Evolutionary conservation across 2,797 vertebrate species (phyloP).

Genomic region (Pseudomugil tenellus): DNA sequence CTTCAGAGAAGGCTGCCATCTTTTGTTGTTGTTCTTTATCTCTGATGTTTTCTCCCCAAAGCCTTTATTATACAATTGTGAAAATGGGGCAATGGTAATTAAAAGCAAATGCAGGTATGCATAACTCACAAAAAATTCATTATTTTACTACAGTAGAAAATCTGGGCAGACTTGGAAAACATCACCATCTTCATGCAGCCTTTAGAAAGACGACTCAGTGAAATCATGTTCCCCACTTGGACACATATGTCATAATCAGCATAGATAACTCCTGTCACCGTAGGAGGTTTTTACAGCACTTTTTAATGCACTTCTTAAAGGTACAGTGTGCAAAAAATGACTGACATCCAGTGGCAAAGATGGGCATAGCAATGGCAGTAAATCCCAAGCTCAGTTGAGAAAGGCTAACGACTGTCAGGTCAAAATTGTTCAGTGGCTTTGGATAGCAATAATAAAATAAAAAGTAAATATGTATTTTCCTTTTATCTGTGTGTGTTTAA

Average conservation of each 20-base stretch:
- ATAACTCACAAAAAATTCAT: background rate
- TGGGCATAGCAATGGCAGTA: background rate
- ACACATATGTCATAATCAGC: background rate
- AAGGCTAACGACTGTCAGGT: background rate
- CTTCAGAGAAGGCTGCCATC: conserved; percentile 2
- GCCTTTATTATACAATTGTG: conserved; percentile 40
- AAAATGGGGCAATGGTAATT: conserved; percentile 46
- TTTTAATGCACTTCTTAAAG: background rate
- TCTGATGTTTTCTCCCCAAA: conserved; percentile 47
- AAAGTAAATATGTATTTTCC: background rate
- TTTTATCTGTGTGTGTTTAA: background rate
- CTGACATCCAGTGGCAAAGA: background rate
- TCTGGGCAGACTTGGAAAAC: background rate
- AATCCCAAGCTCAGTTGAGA: background rate
- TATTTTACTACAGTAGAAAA: background rate
- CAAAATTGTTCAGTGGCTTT: background rate
- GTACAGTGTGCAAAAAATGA: background rate
- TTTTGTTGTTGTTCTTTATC: conserved; percentile 35
- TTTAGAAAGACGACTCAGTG: background rate
- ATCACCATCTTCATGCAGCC: background rate
- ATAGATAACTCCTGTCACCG: background rate
- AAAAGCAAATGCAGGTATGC: conserved; percentile 20
- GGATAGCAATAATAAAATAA: too few species aligned
- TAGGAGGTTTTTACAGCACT: background rate
- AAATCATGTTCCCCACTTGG: background rate